Evolutionary conservation across 2,888 invertebrate genomes (phyloP).

Genomic region (Xiphydria camelus): DNA sequence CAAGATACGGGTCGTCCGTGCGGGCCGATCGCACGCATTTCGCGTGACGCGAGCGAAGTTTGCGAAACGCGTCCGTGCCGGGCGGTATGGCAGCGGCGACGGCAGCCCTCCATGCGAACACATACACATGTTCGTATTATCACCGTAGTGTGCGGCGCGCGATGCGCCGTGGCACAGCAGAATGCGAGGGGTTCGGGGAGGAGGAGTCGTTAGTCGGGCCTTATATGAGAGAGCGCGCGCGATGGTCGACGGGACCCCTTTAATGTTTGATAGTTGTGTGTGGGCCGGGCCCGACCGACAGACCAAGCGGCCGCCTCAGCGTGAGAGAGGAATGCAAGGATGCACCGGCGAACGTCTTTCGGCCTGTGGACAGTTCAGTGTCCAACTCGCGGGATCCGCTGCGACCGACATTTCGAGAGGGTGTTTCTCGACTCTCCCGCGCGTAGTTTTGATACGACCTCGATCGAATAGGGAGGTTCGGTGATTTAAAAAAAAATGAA

Average conservation of each 20-base stretch:
- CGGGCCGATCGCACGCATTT: slow-evolving; percentile 20
- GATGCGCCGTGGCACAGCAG: slow-evolving; percentile 6
- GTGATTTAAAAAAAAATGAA: no score
- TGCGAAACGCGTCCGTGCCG: slow-evolving; percentile 18
- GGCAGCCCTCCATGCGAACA: slow-evolving; percentile 14
- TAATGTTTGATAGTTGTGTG: slow-evolving; percentile 42
- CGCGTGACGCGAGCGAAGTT: slow-evolving; percentile 16
- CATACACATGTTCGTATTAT: slow-evolving; percentile 2
- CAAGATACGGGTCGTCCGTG: slow-evolving; percentile 4
- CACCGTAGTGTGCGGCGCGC: slow-evolving; percentile 11
- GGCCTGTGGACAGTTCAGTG: background rate
- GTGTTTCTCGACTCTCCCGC: slow-evolving; percentile 23
- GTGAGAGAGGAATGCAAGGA: slow-evolving; percentile 56
- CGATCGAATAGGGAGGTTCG: no score
- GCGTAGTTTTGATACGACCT: no score
- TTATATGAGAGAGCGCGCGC: slow-evolving; percentile 41
- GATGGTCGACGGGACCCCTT: slow-evolving; percentile 38
- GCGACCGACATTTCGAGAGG: no score
- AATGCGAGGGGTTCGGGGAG: slow-evolving; percentile 5
- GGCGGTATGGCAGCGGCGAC: slow-evolving; percentile 11
- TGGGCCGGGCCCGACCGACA: slow-evolving; percentile 32
- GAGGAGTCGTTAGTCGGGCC: slow-evolving; percentile 27
- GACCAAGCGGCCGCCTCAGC: slow-evolving; percentile 39
- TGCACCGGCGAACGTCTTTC: slow-evolving; percentile 47
- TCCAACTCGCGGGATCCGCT: no score